Evolutionary conservation across 2,888 invertebrate genomes (phyloP).

Genomic region (Siphlonurus alternatus): DNA sequence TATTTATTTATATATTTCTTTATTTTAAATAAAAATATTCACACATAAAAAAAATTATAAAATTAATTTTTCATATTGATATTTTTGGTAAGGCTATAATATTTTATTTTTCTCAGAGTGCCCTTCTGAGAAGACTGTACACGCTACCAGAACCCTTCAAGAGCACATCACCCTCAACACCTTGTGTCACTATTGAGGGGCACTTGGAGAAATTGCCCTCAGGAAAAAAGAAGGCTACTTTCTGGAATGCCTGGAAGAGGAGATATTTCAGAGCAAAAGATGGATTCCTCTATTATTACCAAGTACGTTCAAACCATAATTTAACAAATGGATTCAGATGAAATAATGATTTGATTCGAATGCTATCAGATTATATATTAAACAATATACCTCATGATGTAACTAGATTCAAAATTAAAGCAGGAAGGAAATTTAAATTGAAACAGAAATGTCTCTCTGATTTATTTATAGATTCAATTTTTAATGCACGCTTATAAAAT

Average conservation of each 20-base stretch:
- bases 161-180: background rate
- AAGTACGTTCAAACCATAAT: too few species aligned
- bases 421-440: too few species aligned
- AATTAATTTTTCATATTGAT: background rate
- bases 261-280: constrained; percentile 34
- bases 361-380: too few species aligned
- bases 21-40: background rate
- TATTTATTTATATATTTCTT: too few species aligned
- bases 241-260: constrained; percentile 38
- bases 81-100: too few species aligned
- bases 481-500: too few species aligned
- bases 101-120: constrained; percentile 12
- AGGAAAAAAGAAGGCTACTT: constrained; percentile 33
- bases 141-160: constrained; percentile 14
- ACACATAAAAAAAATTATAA: background rate
- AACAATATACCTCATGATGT: too few species aligned
- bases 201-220: constrained; percentile 34
- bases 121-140: constrained; percentile 17
- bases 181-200: constrained; percentile 31
- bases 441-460: too few species aligned
- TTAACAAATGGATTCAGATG: too few species aligned
- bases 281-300: constrained; percentile 34
- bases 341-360: too few species aligned
- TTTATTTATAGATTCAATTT: too few species aligned
- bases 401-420: too few species aligned